Conservation (phyloP, 2,113 vertebrate species). For the Nannospalax galili region DNA sequence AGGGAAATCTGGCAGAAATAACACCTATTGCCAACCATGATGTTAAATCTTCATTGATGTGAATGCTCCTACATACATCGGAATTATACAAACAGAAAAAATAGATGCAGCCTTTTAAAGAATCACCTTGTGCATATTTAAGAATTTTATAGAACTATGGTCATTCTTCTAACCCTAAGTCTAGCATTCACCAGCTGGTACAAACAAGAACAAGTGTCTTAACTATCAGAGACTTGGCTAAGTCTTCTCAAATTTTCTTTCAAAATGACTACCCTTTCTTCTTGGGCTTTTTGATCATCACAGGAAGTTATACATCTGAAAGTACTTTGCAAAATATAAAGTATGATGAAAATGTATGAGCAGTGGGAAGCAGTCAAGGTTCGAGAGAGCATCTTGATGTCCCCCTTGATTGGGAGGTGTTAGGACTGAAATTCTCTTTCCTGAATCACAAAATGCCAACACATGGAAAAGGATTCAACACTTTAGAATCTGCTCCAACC, state of each 20-base stretch:
- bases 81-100: slow-evolving; percentile 2
- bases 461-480: slow-evolving; percentile 59
- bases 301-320: background rate
- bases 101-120: background rate
- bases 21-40: background rate
- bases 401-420: background rate
- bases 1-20: background rate
- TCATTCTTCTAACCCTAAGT: background rate
- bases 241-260: background rate
- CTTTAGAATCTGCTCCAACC: slow-evolving; percentile 67
- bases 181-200: background rate
- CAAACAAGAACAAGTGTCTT: background rate
- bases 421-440: background rate
- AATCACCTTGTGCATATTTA: background rate
- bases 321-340: background rate
- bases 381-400: background rate
- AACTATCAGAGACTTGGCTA: background rate
- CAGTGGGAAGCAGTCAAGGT: background rate
- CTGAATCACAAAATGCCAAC: slow-evolving; percentile 17
- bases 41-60: slow-evolving; percentile 21
- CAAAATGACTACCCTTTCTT: background rate
- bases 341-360: slow-evolving; percentile 7
- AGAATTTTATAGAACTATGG: background rate
- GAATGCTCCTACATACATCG: background rate
- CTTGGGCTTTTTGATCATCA: background rate